A percentile compares a stretch with the other conserved stretches of the same genome.
Evolutionary conservation across 1,140 invertebrate species (phyloP).

Genomic region (Micrasema longulum): DNA sequence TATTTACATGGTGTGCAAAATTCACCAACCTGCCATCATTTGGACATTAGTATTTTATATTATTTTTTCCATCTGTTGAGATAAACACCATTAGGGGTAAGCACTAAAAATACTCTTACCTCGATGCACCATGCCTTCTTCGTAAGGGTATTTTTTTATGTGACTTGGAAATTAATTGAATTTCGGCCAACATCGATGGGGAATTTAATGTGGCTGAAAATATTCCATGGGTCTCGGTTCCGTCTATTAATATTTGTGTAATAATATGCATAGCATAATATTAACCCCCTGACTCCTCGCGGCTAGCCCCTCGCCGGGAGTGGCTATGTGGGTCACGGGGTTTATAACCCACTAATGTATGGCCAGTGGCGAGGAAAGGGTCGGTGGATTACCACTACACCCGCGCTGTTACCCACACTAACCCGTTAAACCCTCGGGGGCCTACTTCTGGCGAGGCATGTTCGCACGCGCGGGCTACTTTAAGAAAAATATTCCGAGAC

Average conservation of each 20-base stretch:
- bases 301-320: background rate
- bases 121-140: too few species aligned
- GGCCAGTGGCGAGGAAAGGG: constrained; percentile 15
- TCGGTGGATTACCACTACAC: background rate
- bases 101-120: too few species aligned
- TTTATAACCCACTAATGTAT: constrained; percentile 33
- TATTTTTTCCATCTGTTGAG: too few species aligned
- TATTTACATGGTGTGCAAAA: too few species aligned
- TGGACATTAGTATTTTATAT: too few species aligned
- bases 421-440: background rate
- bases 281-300: background rate
- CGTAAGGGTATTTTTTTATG: too few species aligned
- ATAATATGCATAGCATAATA: constrained; percentile 15
- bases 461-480: constrained; percentile 40
- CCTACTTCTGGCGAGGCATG: too few species aligned
- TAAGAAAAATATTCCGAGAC: constrained; percentile 22
- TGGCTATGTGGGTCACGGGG: constrained; percentile 39
- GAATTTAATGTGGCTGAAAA: too few species aligned
- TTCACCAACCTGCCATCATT: too few species aligned
- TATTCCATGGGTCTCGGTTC: background rate
- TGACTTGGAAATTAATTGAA: too few species aligned
- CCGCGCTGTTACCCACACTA: background rate
- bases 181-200: too few species aligned
- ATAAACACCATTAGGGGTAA: too few species aligned
- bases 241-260: constrained; percentile 20